Evolutionary conservation across 2,797 vertebrate species (phyloP).

Genomic region (Enteromius mattozi): DNA sequence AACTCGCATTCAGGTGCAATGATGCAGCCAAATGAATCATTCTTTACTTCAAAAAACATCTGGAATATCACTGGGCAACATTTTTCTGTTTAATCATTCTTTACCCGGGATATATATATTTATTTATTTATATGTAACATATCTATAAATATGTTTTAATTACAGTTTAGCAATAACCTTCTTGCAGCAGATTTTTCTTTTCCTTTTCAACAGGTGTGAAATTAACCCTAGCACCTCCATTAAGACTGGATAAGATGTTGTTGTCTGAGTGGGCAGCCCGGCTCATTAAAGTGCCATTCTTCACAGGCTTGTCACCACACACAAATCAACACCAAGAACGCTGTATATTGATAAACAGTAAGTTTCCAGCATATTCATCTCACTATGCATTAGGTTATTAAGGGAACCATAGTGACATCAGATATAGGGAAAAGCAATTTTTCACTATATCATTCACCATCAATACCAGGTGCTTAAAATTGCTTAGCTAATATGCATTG

Average conservation of each 20-base stretch:
- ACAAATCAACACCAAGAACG: constrained; percentile 54
- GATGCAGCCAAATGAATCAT: constrained; percentile 3
- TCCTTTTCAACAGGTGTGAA: constrained; percentile 58
- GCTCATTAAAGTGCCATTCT: constrained; percentile 64
- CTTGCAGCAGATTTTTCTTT: constrained; percentile 62
- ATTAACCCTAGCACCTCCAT: constrained; percentile 66
- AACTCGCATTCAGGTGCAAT: constrained; percentile 57
- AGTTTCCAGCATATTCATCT: constrained; percentile 56
- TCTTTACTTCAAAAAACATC: not conserved
- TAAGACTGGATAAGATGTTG: constrained; percentile 61
- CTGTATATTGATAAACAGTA: constrained; percentile 53
- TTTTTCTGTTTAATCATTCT: constrained; percentile 1
- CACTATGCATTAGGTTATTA: constrained; percentile 54
- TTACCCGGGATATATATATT: not conserved
- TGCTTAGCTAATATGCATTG: not conserved
- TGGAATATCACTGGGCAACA: not conserved
- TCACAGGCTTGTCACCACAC: constrained; percentile 52
- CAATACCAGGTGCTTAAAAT: constrained; percentile 7
- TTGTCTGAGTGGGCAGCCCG: constrained; percentile 57
- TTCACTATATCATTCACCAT: not conserved
- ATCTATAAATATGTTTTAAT: constrained; percentile 30
- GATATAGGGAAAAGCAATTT: constrained; percentile 44
- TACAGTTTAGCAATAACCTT: constrained; percentile 52
- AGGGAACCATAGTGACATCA: constrained; percentile 59
- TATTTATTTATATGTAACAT: not conserved